Conservation (phyloP, 1,140 invertebrate species). For the Drosophila subpulchrella region DNA sequence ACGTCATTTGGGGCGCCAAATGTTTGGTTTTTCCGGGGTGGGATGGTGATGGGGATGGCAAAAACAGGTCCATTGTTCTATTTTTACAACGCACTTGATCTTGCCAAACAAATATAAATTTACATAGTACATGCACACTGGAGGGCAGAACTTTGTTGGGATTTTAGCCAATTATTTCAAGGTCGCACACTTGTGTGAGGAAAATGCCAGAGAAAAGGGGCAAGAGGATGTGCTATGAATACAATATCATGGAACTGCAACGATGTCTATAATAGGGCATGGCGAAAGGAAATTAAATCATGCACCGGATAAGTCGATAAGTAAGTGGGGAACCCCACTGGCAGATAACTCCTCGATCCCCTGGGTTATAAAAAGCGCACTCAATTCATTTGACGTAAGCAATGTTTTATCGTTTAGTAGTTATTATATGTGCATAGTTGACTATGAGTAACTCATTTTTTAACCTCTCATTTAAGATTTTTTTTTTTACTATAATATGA, state of each 20-base stretch:
- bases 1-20: slow-evolving; percentile 64
- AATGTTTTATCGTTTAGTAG: background rate
- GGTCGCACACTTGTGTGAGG: slow-evolving; percentile 25
- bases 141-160: slow-evolving; percentile 29
- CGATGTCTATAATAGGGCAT: slow-evolving; percentile 25
- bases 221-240: slow-evolving; percentile 18
- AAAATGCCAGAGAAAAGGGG: no score
- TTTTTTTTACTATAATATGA: background rate
- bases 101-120: slow-evolving; percentile 41
- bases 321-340: slow-evolving; percentile 3
- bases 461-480: no score
- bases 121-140: slow-evolving; percentile 13
- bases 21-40: background rate
- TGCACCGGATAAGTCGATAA: slow-evolving; percentile 11
- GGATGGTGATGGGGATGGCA: background rate
- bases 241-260: slow-evolving; percentile 12
- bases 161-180: slow-evolving; percentile 52
- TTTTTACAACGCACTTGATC: slow-evolving; percentile 67
- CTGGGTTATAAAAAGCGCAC: background rate
- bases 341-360: slow-evolving; percentile 13
- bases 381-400: background rate
- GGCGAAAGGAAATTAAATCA: slow-evolving; percentile 44
- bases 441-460: background rate
- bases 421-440: no score
- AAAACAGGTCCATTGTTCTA: slow-evolving; percentile 50